phyloP scores from a whole-genome alignment of 2,797 vertebrate species.

The Amniataba percoides region DNA sequence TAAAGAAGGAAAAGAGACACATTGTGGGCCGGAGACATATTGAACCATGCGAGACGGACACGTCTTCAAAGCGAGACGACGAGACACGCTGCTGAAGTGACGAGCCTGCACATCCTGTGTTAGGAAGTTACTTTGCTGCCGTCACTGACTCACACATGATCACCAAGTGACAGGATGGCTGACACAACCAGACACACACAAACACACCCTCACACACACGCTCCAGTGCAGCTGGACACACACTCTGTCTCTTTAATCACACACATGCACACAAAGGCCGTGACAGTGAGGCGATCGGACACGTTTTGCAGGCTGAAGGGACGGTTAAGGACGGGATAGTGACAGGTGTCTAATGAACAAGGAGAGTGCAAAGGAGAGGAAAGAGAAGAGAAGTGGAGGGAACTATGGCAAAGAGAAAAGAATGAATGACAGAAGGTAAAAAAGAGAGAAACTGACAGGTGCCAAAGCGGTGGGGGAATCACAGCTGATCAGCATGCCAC shows the following conservation, averaged over 20 bases:
- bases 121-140: conserved; percentile 41
- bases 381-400: conserved; percentile 21
- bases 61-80: conserved; percentile 10
- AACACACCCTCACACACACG: conserved; percentile 13
- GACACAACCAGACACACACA: conserved; percentile 43
- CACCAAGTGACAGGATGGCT: conserved; percentile 53
- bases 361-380: conserved; percentile 8
- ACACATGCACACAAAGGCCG: conserved; percentile 24
- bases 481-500: conserved; percentile 60
- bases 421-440: conserved; percentile 36
- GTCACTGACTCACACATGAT: conserved; percentile 39
- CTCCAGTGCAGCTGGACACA: conserved; percentile 34
- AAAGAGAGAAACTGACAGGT: conserved; percentile 63
- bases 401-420: background rate
- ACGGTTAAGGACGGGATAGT: conserved; percentile 39
- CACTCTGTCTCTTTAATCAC: conserved; percentile 36
- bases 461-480: conserved; percentile 52
- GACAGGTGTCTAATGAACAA: conserved; percentile 55
- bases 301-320: conserved; percentile 35
- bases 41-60: conserved; percentile 27
- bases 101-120: conserved; percentile 36
- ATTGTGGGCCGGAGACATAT: conserved; percentile 8
- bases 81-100: conserved; percentile 43
- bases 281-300: conserved; percentile 56
- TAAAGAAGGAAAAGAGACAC: conserved; percentile 2